Conservation (phyloP, 2,888 invertebrate species). For the Monopis laevigella region DNA sequence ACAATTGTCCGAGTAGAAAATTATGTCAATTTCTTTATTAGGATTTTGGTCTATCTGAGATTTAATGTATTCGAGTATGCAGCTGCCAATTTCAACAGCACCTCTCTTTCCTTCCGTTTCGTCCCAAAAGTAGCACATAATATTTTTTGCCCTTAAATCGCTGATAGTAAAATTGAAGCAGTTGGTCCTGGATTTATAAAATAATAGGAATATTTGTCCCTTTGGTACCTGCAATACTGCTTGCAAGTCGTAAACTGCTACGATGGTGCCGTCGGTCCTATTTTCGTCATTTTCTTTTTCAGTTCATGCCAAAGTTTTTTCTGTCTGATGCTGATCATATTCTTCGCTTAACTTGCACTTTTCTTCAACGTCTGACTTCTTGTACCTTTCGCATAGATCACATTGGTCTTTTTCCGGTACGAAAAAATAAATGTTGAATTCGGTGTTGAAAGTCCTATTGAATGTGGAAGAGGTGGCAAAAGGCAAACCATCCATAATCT, state of each 20-base stretch:
- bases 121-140: too few species aligned
- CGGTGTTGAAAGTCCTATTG: constrained; percentile 21
- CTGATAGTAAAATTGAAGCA: constrained; percentile 14
- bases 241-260: constrained; percentile 19
- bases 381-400: too few species aligned
- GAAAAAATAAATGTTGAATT: constrained; percentile 23
- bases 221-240: constrained; percentile 17
- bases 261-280: constrained; percentile 12
- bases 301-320: constrained; percentile 13
- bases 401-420: constrained; percentile 23
- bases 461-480: too few species aligned
- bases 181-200: constrained; percentile 14
- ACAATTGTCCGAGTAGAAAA: too few species aligned
- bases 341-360: too few species aligned
- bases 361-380: constrained; percentile 15
- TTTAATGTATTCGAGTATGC: too few species aligned
- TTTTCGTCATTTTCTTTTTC: constrained; percentile 18
- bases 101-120: constrained; percentile 17
- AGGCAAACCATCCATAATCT: constrained; percentile 18
- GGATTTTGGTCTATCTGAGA: constrained; percentile 11
- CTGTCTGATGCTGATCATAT: constrained; percentile 10
- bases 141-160: too few species aligned
- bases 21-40: constrained; percentile 7
- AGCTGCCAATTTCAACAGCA: constrained; percentile 18
- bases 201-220: constrained; percentile 18